Evolutionary conservation across 2,888 invertebrate genomes (phyloP).

Genomic region (Acleris literana): DNA sequence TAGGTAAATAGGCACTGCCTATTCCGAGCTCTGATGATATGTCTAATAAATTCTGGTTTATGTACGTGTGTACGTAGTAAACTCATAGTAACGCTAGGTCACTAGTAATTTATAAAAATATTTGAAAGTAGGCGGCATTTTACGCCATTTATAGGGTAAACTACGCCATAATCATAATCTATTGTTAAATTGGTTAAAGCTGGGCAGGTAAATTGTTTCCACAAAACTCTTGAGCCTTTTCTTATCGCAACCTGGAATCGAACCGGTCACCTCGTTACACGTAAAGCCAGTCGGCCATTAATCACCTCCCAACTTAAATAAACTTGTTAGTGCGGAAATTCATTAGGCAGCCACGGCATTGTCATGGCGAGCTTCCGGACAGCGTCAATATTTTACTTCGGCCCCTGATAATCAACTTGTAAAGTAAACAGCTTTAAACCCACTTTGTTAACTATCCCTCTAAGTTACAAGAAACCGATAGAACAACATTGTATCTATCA

Average conservation of each 20-base stretch:
- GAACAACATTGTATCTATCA: constrained; percentile 23
- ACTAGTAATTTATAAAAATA: no score
- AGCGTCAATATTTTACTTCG: constrained; percentile 62
- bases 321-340: constrained; percentile 55
- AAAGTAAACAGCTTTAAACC: constrained; percentile 46
- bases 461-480: constrained; percentile 26
- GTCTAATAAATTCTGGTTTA: no score
- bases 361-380: constrained; percentile 49
- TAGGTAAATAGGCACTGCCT: no score
- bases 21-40: no score
- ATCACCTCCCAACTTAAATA: constrained; percentile 38
- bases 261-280: constrained; percentile 22
- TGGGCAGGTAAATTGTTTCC: constrained; percentile 3
- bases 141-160: no score
- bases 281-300: constrained; percentile 33
- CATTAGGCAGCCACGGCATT: constrained; percentile 59
- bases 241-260: constrained; percentile 8
- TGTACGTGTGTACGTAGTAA: no score
- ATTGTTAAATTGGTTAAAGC: not conserved
- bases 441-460: constrained; percentile 35
- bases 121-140: no score
- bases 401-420: constrained; percentile 45
- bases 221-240: constrained; percentile 13
- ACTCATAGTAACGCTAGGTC: no score
- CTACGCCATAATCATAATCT: no score